A percentile compares a stretch with the other conserved stretches of the same genome.
Conservation (phyloP, 2,888 invertebrate species). For the Zygogramma bicolorata region DNA sequence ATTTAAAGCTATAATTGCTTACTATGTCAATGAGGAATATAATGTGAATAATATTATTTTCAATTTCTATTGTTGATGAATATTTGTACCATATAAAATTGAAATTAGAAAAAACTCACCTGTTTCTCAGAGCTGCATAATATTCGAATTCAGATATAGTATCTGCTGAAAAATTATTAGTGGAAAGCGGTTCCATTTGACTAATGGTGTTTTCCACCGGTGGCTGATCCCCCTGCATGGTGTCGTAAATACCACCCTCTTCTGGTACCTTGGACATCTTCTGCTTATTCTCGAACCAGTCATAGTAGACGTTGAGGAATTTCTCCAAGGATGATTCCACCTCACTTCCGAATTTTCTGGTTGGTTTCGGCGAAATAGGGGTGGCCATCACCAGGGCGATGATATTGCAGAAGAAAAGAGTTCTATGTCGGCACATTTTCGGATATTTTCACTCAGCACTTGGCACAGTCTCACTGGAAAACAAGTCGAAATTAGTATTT, state of each 20-base stretch:
- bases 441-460: conserved; percentile 2
- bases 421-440: conserved; percentile 32
- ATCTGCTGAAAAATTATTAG: conserved; percentile 3
- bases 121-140: conserved; percentile 35
- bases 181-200: conserved; percentile 9
- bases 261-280: conserved; percentile 18
- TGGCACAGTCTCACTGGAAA: neutral
- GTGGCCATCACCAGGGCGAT: neutral
- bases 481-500: conserved; percentile 8
- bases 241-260: conserved; percentile 44
- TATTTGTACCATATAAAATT: no score
- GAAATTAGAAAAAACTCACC: conserved; percentile 20
- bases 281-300: neutral
- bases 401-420: conserved; percentile 27
- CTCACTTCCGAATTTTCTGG: conserved; percentile 13
- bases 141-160: conserved; percentile 35
- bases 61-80: no score
- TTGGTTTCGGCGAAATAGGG: conserved; percentile 3
- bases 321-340: conserved; percentile 34
- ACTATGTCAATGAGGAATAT: no score
- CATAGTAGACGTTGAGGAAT: conserved; percentile 31
- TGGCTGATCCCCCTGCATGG: conserved; percentile 51
- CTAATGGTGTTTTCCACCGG: conserved; percentile 30
- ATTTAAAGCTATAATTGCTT: no score
- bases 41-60: no score